Conservation (phyloP, 1,140 invertebrate genomes). For the Apis laboriosa region DNA sequence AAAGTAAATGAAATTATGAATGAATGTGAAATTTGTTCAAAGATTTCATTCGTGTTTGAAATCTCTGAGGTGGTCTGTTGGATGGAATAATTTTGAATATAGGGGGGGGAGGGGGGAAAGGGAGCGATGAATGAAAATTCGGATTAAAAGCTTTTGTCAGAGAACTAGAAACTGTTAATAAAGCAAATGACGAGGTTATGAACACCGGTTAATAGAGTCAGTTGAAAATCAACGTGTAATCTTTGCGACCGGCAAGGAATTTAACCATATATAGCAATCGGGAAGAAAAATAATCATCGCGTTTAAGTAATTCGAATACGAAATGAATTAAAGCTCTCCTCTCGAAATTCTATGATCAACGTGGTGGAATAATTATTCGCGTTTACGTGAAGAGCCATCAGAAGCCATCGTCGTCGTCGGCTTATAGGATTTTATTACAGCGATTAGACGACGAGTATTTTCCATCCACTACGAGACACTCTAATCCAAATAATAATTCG, state of each 20-base stretch:
- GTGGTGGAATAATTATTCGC: conserved; percentile 45
- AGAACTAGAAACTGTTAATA: no score
- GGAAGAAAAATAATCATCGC: no score
- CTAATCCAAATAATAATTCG: no score
- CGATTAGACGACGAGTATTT: conserved; percentile 14
- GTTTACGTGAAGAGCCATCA: conserved; percentile 38
- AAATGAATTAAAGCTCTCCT: neutral
- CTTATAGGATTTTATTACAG: conserved; percentile 41
- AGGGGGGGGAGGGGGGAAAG: no score
- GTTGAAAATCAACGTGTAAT: no score
- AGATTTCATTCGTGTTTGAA: neutral
- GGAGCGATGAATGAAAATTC: no score
- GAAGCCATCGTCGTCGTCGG: conserved; percentile 23
- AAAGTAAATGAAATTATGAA: neutral
- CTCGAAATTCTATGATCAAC: neutral
- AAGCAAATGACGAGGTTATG: no score
- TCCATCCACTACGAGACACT: no score
- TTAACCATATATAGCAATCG: no score
- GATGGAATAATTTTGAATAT: neutral
- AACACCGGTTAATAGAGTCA: no score
- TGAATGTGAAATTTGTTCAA: neutral
- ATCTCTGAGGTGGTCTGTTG: neutral
- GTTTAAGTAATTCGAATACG: neutral
- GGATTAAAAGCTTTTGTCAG: no score
- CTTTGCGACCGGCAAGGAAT: no score